These are phyloP conservation scores for Sceliomorpha sp. DNA, from an alignment of 2,888 invertebrate genomes.

Conservation along the genomic window DNA sequence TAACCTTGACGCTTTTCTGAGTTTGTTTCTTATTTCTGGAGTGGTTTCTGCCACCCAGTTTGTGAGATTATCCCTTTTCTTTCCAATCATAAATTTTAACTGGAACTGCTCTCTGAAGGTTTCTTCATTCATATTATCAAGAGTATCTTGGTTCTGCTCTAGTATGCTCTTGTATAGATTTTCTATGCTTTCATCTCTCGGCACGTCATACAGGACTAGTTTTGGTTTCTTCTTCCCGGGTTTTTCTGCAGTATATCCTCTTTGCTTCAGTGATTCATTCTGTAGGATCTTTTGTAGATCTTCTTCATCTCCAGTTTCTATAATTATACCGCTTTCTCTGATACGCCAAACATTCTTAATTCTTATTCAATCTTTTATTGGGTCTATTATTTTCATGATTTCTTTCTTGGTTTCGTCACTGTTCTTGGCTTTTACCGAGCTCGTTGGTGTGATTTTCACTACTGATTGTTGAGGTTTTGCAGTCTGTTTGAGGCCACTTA, in stretches of 20 bases:
- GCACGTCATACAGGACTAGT: conserved; percentile 14
- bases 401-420: conserved; percentile 24
- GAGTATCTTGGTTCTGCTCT: conserved; percentile 12
- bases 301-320: conserved; percentile 7
- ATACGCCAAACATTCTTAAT: conserved; percentile 14
- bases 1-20: conserved; percentile 15
- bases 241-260: conserved; percentile 16
- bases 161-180: neutral
- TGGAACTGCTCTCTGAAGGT: neutral
- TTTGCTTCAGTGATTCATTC: conserved; percentile 1
- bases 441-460: no score
- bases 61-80: neutral
- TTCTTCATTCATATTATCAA: neutral
- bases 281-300: conserved; percentile 17
- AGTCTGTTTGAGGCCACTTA: no score
- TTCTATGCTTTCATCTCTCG: neutral
- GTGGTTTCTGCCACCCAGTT: conserved; percentile 32
- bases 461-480: no score
- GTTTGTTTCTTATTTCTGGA: conserved; percentile 15
- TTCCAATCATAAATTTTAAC: conserved; percentile 5
- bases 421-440: no score
- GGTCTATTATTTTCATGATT: conserved; percentile 2
- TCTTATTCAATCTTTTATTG: conserved; percentile 5
- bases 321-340: conserved; percentile 22
- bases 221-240: conserved; percentile 16